Percentiles rank a stretch among this genome's conserved stretches.
Conservation (phyloP, 2,113 vertebrate genomes). For the Channa maculata region DNA sequence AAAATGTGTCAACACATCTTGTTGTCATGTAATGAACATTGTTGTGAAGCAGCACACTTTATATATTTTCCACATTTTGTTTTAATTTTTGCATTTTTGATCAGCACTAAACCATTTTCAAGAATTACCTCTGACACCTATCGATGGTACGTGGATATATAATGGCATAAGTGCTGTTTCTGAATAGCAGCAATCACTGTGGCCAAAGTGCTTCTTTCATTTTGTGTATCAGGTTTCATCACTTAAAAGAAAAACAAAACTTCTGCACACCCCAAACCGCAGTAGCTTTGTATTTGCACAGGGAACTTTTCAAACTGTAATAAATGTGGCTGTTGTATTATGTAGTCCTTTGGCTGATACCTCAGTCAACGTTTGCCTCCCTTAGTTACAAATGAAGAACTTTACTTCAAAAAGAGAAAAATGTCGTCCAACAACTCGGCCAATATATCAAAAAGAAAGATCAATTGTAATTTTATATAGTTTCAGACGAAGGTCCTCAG, state of each 20-base stretch:
- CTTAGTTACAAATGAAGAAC: background rate
- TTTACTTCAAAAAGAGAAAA: background rate
- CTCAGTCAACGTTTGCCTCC: background rate
- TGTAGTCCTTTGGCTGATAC: background rate
- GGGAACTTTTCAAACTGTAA: constrained; percentile 10
- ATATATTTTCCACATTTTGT: background rate
- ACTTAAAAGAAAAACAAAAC: constrained; percentile 4
- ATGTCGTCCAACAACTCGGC: background rate
- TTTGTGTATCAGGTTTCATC: constrained; percentile 52
- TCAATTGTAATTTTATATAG: background rate
- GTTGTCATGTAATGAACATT: no score
- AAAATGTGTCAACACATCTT: no score
- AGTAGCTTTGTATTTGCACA: background rate
- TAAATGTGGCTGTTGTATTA: background rate
- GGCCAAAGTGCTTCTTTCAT: constrained; percentile 41
- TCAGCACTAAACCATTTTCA: background rate
- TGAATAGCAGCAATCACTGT: constrained; percentile 30
- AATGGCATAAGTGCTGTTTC: constrained; percentile 12
- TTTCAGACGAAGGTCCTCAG: background rate
- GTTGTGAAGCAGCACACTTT: no score
- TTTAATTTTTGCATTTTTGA: constrained; percentile 8
- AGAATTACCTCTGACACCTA: constrained; percentile 48
- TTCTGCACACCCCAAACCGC: background rate
- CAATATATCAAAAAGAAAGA: background rate
- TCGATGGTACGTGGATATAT: constrained; percentile 54